A percentile compares a stretch with the other conserved stretches of the same genome.
Evolutionary conservation across 2,888 invertebrate species (phyloP).

Genomic region (Alviniconcha strummeri): DNA sequence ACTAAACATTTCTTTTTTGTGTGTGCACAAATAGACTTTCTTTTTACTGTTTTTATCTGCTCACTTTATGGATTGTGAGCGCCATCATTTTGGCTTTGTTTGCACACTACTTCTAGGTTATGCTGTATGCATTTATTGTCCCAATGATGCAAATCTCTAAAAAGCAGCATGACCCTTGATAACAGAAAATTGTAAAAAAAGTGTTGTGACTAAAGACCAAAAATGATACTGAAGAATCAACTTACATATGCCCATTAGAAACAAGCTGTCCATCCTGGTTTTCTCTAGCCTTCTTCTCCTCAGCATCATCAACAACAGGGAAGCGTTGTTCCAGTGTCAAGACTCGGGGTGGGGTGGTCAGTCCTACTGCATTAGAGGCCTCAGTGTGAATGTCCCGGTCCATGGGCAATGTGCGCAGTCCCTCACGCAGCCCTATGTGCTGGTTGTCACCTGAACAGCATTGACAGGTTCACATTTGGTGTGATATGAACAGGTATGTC

Average conservation of each 20-base stretch:
- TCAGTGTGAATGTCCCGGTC: constrained; percentile 33
- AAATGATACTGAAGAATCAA: neutral
- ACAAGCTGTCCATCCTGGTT: constrained; percentile 9
- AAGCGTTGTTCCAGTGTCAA: constrained; percentile 85
- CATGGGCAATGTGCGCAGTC: constrained; percentile 52
- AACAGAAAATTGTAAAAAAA: too few species aligned
- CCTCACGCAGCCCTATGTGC: constrained; percentile 60
- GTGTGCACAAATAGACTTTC: too few species aligned
- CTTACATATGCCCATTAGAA: constrained; percentile 41
- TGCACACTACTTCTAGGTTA: too few species aligned
- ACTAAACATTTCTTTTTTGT: too few species aligned
- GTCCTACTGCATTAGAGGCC: constrained; percentile 77
- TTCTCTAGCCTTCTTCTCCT: constrained; percentile 35
- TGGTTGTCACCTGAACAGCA: constrained; percentile 64
- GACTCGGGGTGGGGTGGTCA: constrained; percentile 91
- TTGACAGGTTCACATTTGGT: neutral
- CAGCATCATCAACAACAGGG: constrained; percentile 49
- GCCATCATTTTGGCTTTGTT: too few species aligned
- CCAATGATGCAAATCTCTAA: too few species aligned
- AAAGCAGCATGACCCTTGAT: too few species aligned
- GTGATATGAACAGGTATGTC: too few species aligned
- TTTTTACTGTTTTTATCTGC: too few species aligned
- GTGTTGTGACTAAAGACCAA: too few species aligned
- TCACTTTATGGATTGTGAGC: too few species aligned
- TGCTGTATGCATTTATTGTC: too few species aligned